Conservation (phyloP, 2,888 invertebrate genomes). For the Pinctada fucata region DNA sequence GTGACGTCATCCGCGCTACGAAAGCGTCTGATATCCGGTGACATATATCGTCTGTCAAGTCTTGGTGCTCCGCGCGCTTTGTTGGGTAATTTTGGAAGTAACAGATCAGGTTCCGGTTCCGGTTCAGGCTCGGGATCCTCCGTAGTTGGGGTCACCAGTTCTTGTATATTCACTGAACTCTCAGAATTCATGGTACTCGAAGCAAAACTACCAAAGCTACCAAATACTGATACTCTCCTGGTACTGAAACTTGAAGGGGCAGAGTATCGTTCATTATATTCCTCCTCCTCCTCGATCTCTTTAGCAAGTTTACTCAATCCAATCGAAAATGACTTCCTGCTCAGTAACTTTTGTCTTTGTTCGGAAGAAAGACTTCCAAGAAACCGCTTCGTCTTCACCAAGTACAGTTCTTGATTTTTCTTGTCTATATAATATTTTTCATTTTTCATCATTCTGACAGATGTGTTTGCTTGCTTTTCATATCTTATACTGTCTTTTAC, state of each 20-base stretch:
- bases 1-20: not conserved
- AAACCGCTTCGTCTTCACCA: slow-evolving; percentile 31
- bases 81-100: not conserved
- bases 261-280: not conserved
- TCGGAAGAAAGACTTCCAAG: slow-evolving; percentile 26
- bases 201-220: not conserved
- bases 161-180: not conserved
- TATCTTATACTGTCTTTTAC: slow-evolving; percentile 46
- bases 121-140: not conserved
- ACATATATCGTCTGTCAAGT: not conserved
- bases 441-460: slow-evolving; percentile 46
- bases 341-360: slow-evolving; percentile 15
- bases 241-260: not conserved
- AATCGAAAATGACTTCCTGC: slow-evolving; percentile 36
- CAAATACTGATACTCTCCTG: not conserved
- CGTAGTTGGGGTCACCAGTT: too few relatives aligned
- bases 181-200: not conserved
- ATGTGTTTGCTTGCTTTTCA: slow-evolving; percentile 44
- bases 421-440: slow-evolving; percentile 48
- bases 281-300: slow-evolving; percentile 29
- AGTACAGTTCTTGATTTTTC: slow-evolving; percentile 37
- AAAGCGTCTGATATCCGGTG: not conserved
- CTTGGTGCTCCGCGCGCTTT: not conserved
- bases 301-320: slow-evolving; percentile 33
- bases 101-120: not conserved